A percentile compares a stretch with the other conserved stretches of the same genome.
These are phyloP conservation scores for Phalacrocorax pelagicus DNA, from an alignment of 2,113 vertebrate species.

Conservation along the genomic window DNA sequence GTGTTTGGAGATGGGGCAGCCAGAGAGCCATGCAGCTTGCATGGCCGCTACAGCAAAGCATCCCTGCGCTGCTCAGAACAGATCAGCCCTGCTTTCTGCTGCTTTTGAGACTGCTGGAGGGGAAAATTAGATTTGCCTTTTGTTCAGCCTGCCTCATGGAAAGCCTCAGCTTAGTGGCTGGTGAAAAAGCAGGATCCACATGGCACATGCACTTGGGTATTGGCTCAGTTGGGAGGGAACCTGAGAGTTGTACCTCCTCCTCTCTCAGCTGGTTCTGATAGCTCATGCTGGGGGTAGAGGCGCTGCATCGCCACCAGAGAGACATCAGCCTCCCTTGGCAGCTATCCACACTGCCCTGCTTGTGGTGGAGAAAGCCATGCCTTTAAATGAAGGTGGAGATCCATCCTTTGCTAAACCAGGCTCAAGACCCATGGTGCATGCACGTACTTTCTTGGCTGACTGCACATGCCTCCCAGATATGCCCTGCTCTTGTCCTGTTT, in stretches of 20 bases:
- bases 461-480: accelerated
- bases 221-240: neutral
- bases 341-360: neutral
- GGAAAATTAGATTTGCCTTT: constrained; percentile 50
- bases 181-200: neutral
- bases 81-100: neutral
- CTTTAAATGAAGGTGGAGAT: neutral
- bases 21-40: neutral
- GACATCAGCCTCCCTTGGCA: neutral
- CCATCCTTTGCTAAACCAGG: neutral
- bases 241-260: neutral
- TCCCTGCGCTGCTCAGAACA: neutral
- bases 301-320: accelerated
- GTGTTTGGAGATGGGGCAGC: neutral
- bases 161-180: neutral
- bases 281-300: neutral
- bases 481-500: neutral
- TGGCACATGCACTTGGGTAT: neutral
- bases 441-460: neutral
- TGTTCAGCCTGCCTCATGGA: neutral
- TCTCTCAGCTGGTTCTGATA: neutral
- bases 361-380: neutral
- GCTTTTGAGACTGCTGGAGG: neutral
- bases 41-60: neutral
- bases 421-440: neutral